phyloP scores from a whole-genome alignment of 2,113 vertebrate genomes.

The Urocitellus parryii region DNA sequence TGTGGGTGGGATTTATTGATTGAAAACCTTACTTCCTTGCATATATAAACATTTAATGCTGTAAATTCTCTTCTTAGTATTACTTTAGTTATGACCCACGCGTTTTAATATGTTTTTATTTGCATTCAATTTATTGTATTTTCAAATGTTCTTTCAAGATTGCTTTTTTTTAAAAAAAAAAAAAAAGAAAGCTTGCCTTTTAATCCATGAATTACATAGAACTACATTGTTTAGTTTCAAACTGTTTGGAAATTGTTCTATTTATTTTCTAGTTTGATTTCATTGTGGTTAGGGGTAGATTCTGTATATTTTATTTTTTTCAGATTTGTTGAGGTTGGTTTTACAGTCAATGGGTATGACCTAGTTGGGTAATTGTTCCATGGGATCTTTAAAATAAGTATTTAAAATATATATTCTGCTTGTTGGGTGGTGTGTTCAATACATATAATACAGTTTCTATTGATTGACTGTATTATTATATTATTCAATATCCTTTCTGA shows the following conservation, averaged over 20 bases:
- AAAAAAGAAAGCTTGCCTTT: neutral
- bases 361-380: neutral
- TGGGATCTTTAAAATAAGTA: neutral
- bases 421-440: neutral
- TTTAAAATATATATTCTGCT: conserved; percentile 3
- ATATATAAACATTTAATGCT: neutral
- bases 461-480: neutral
- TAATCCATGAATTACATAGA: neutral
- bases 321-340: neutral
- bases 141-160: neutral
- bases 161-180: too few relatives aligned
- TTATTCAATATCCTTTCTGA: neutral
- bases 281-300: neutral
- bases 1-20: neutral
- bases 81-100: neutral
- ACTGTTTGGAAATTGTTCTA: neutral
- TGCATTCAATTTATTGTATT: neutral
- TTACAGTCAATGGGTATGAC: neutral
- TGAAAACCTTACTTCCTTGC: neutral
- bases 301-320: conserved; percentile 27
- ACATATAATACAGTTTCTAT: neutral
- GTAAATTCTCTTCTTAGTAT: neutral
- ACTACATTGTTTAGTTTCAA: neutral
- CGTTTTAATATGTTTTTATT: neutral
- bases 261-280: conserved; percentile 44